Evolutionary conservation across 2,797 vertebrate species (phyloP), one percentile per base, ranked within the genome.

Genomic region (Sitta carolinensis): DNA sequence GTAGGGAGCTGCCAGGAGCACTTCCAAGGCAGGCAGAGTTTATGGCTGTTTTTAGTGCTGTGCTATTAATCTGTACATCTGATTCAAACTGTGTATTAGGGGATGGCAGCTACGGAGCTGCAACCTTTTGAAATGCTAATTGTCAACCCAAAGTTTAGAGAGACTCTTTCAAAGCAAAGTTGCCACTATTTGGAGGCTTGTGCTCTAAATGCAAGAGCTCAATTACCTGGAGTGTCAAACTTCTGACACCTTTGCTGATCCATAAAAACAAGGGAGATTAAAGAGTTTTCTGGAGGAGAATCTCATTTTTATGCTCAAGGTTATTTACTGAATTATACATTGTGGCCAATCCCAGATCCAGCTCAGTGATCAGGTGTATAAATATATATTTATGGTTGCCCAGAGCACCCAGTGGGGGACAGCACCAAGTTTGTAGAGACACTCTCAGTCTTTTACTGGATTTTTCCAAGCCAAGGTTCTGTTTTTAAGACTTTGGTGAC

Each of bases 51-150:
- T 87, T 85, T 22, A 76, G 90, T 4, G 51, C 90, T 64, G 63
- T 26, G 90, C 80, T 67, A 38, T 93, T 90, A 84, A 89, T 95
- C 91, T 62, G 69, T 50, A n/a, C 86, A 40, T 82, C 20, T 26
- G 84, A 67, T 66, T 84, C 89, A 11, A 51, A 47, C 64, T 5
- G 70, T 68, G 88, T 58, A 84, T 93, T 92, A 95, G 88, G 95
- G 21, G 36, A 85, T 95, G 95, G 94, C 94, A 95, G 95, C 84
- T 92, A 22, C 92, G 10, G 27, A 73, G 73, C 14, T 30, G 84
- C 95, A 90, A 61, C 54, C 86, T 92, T 97, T 95, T 97, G 96
- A 97, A 97, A 97, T 94, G 95, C 96, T 96, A 97, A 97, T 96
- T 93, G 93, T 64, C 90, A 95, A 34, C 74, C 93, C 93, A 83